phyloP scores from a whole-genome alignment of 2,797 vertebrate species.

The Aeoliscus strigatus region DNA sequence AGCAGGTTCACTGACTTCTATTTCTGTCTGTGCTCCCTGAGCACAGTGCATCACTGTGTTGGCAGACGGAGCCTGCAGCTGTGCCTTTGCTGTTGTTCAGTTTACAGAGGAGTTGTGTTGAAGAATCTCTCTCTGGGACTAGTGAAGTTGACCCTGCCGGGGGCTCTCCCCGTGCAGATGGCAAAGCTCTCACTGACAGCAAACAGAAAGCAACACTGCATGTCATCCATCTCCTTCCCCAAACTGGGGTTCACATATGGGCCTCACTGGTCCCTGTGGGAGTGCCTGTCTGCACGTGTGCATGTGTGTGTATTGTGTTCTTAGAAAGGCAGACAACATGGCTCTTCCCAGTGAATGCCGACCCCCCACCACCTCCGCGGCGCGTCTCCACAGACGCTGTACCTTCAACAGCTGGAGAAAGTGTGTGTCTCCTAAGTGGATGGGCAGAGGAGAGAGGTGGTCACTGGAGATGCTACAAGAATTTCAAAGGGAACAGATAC shows the following conservation, averaged over 20 bases:
- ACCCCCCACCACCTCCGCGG: constrained; percentile 2
- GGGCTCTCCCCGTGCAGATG: constrained; percentile 47
- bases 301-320: constrained; percentile 14
- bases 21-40: constrained; percentile 4
- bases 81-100: constrained; percentile 31
- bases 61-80: constrained; percentile 39
- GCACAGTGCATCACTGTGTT: constrained; percentile 31
- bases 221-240: constrained; percentile 41
- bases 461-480: constrained; percentile 29
- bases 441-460: constrained; percentile 17
- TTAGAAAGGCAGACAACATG: constrained; percentile 13
- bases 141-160: constrained; percentile 34
- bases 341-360: no score
- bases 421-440: constrained; percentile 1
- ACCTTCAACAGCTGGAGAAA: neutral
- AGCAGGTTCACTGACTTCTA: constrained; percentile 9
- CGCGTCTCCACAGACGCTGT: constrained; percentile 3
- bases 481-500: constrained; percentile 33
- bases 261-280: constrained; percentile 39
- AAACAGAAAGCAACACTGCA: constrained; percentile 50
- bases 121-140: constrained; percentile 34
- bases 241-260: constrained; percentile 53
- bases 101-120: constrained; percentile 29
- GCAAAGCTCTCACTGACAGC: constrained; percentile 46
- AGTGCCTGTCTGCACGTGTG: constrained; percentile 5